Base-by-base conservation (phyloP, 1,140 invertebrate genomes). In the Drosophila virilis region DNA sequence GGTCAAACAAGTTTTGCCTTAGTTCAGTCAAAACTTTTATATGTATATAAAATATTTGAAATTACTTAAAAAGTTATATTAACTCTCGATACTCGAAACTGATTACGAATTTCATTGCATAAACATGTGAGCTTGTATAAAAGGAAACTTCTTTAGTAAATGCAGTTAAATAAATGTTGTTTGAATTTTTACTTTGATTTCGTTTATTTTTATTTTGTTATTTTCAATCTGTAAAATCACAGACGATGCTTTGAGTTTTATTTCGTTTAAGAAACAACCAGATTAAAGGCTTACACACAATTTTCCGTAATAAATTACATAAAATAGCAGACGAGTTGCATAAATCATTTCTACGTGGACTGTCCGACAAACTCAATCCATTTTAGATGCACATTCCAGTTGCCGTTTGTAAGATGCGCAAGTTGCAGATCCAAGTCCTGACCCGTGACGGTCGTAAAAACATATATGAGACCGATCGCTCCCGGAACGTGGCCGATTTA, bases 401-500 rank as follows among this genome's bases (percentile, higher is more conserved):
- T 32, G 32, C 28, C 22, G 35, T 7, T 50, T 8, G 7, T 12
- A 46, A 45, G 15, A 86, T 81, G 70, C 60, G 68, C 10, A 83
- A 70, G 13, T 55, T 88, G 59, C 80, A 89, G 28, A 45, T 88
- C 22, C 64, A 77, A 32, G 55, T 88, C 7, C 37, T 77, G 12
- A 88, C 84, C 2, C 84, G 84, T 12, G 83, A 88, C 15, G 83
- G 83, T 4, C 54, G 70, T 1, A 83, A 70, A 32, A 74, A 13
- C 45, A 61, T 80, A n/a, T 89, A 74, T n/a, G 84, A 88, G 54
- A 58, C 71, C 13, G 79, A 83, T 15, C 76, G 74, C 3, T 89
- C 69, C 0, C 68, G 58, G 1, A 83, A 74, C 6, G 83, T 89
- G 9, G 66, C 61, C 12, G 62, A 67, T 1, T 67, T 88, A 1